phyloP scores from a whole-genome alignment of 2,113 vertebrate species.

The Sinocyclocheilus anshuiensis region DNA sequence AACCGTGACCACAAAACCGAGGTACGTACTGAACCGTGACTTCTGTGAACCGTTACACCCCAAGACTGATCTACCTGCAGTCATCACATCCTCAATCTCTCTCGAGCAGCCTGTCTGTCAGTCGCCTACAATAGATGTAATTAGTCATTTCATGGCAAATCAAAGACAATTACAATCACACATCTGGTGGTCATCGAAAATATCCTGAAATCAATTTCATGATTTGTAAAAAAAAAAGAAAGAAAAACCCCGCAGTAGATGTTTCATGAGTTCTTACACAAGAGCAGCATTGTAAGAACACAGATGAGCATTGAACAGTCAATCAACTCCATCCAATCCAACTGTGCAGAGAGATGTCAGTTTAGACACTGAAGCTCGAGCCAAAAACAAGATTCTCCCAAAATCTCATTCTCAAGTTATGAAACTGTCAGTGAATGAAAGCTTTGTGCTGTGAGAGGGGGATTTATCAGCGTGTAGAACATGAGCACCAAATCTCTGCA shows the following conservation, averaged over 20 bases:
- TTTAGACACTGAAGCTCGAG: background rate
- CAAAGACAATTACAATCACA: constrained; percentile 16
- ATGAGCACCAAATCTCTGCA: background rate
- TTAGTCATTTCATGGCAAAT: constrained; percentile 34
- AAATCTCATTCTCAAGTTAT: constrained; percentile 38
- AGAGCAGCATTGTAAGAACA: constrained; percentile 14
- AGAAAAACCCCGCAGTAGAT: background rate
- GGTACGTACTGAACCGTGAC: too few species aligned
- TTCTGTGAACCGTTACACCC: too few species aligned
- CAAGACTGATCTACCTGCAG: background rate
- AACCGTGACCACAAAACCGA: too few species aligned
- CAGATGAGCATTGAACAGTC: background rate
- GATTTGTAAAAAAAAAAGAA: too few species aligned
- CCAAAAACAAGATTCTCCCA: constrained; percentile 32
- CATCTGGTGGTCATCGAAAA: too few species aligned
- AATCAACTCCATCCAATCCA: background rate
- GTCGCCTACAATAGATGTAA: background rate
- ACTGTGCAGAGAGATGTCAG: background rate
- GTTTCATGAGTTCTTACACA: constrained; percentile 3
- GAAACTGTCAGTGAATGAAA: background rate
- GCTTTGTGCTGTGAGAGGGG: background rate
- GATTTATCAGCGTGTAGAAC: background rate
- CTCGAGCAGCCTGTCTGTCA: background rate
- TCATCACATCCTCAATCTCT: background rate
- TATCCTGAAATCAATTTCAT: too few species aligned